These are phyloP conservation scores for Brienomyrus longianalis DNA, from an alignment of 2,113 vertebrate species.

Conservation along the genomic window DNA sequence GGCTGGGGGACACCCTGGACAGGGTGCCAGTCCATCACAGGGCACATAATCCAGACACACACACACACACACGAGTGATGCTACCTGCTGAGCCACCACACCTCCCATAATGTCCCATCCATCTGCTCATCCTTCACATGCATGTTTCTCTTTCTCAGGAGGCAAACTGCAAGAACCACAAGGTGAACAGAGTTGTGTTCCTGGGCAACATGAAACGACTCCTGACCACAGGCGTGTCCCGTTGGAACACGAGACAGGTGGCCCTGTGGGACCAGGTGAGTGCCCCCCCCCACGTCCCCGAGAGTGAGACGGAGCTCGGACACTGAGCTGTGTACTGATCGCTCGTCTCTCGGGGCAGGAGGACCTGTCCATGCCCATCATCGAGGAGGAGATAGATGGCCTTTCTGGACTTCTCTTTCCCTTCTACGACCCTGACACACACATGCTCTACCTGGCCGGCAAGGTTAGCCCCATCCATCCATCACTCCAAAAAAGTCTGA, in stretches of 20 bases:
- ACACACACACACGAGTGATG: not conserved
- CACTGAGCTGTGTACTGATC: not conserved
- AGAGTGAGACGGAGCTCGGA: not conserved
- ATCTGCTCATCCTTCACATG: not conserved
- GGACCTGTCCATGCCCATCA: constrained; percentile 69
- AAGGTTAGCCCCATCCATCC: constrained; percentile 54
- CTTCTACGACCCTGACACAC: constrained; percentile 71
- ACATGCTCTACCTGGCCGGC: constrained; percentile 74
- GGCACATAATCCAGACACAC: not conserved
- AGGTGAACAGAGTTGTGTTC: constrained; percentile 70
- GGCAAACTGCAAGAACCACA: constrained; percentile 63
- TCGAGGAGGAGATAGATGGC: constrained; percentile 73
- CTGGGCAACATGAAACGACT: constrained; percentile 71
- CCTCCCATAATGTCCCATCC: not conserved
- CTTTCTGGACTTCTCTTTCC: constrained; percentile 74
- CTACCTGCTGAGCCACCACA: not conserved
- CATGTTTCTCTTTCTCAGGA: constrained; percentile 55
- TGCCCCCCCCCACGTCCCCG: not conserved
- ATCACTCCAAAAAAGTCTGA: not conserved
- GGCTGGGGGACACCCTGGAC: too few species aligned
- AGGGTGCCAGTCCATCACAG: too few species aligned
- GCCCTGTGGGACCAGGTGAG: constrained; percentile 76
- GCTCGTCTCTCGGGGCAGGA: constrained; percentile 45
- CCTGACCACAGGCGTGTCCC: constrained; percentile 69
- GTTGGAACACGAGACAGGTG: constrained; percentile 78